Percentiles rank a stretch among this genome's conserved stretches.
These are phyloP conservation scores for Parazoanthus atlanticus DNA, from an alignment of 92 coral and sea anemone species.

Conservation along the genomic window DNA sequence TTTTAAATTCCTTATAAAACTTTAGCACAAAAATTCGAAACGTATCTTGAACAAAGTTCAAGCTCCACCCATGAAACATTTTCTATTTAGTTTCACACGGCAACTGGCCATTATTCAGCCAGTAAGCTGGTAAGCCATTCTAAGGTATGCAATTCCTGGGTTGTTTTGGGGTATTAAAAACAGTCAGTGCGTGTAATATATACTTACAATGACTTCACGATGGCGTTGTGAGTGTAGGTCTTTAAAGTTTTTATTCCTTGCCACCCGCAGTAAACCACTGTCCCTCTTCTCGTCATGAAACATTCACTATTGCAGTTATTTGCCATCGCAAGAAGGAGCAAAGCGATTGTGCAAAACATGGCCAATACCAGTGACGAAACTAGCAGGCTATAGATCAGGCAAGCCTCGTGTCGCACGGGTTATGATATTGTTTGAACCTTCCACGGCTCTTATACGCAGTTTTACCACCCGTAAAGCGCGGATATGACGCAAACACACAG, in stretches of 20 bases:
- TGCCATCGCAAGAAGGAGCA: constrained; percentile 8
- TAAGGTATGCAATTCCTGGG: constrained; percentile 18
- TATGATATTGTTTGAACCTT: not conserved
- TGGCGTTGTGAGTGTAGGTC: not conserved
- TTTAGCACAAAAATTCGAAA: not conserved
- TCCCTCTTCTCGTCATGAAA: constrained; percentile 2
- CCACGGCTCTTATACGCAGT: not conserved
- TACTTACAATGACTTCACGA: constrained; percentile 40
- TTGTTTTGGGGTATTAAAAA: not conserved
- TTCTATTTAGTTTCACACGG: not conserved
- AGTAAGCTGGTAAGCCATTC: not conserved
- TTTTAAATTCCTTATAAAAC: not conserved
- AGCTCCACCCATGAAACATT: not conserved
- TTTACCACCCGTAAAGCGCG: constrained; percentile 28
- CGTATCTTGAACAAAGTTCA: not conserved
- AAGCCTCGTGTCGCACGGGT: not conserved
- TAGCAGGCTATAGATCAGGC: not conserved
- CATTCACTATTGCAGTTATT: constrained; percentile 1
- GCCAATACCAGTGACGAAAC: not conserved
- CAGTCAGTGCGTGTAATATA: not conserved
- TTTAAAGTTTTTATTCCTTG: not conserved
- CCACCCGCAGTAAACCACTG: constrained; percentile 26
- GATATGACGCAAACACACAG: constrained; percentile 30
- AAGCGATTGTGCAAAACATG: constrained; percentile 1
- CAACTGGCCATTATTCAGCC: not conserved